Evolutionary conservation across 1,140 invertebrate genomes (phyloP).

Genomic region (Drosophila grimshawi): DNA sequence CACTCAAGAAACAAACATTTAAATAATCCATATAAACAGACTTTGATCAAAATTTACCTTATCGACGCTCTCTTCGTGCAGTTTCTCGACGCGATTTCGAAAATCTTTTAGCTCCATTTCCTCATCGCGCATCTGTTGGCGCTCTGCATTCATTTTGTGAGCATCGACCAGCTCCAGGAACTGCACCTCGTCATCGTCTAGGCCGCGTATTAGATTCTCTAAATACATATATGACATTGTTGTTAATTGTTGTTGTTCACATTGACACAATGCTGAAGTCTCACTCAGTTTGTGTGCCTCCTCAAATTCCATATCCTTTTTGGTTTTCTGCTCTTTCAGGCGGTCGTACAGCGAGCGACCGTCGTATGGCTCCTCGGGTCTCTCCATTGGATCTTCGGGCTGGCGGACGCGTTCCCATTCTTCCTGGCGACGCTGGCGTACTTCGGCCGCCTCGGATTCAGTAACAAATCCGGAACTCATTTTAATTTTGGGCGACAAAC

Average conservation of each 20-base stretch:
- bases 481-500: slow-evolving; percentile 2
- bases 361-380: slow-evolving; percentile 93
- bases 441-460: slow-evolving; percentile 93
- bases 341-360: slow-evolving; percentile 93
- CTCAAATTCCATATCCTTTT: slow-evolving; percentile 96
- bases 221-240: slow-evolving; percentile 51
- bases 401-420: slow-evolving; percentile 97
- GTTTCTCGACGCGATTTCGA: slow-evolving; percentile 90
- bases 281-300: slow-evolving; percentile 96
- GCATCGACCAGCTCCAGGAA: slow-evolving; percentile 96
- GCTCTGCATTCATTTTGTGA: slow-evolving; percentile 92
- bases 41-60: slow-evolving; percentile 81
- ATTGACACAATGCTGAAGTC: slow-evolving; percentile 56
- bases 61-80: slow-evolving; percentile 91
- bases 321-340: slow-evolving; percentile 95
- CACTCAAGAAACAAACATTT: neutral
- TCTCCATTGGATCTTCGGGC: slow-evolving; percentile 94
- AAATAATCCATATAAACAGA: neutral
- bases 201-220: slow-evolving; percentile 97
- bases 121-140: slow-evolving; percentile 92
- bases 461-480: slow-evolving; percentile 96
- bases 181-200: slow-evolving; percentile 97
- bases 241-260: neutral
- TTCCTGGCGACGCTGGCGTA: slow-evolving; percentile 91
- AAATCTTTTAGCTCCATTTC: slow-evolving; percentile 93